These are phyloP conservation scores for Portevinia maculata DNA, from an alignment of 2,888 invertebrate species.

Conservation along the genomic window DNA sequence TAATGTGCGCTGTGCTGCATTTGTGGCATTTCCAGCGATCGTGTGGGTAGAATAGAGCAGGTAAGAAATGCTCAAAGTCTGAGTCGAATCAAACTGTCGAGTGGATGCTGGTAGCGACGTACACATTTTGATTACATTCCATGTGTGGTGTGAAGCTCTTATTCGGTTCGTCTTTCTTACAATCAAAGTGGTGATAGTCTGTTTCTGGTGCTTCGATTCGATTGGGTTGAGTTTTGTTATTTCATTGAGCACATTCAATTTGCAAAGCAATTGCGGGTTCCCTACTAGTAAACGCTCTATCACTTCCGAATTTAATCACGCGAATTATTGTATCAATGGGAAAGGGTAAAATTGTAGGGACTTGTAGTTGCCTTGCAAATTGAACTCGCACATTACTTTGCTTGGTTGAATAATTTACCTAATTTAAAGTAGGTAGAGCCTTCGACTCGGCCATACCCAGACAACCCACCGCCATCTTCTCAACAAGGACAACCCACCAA, in stretches of 20 bases:
- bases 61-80: conserved; percentile 1
- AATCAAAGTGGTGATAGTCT: not conserved
- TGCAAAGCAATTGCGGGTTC: conserved; percentile 4
- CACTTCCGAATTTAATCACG: too few relatives aligned
- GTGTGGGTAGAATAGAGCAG: conserved; percentile 5
- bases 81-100: too few relatives aligned
- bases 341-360: too few relatives aligned
- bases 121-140: conserved; percentile 9
- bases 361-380: too few relatives aligned
- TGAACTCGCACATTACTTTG: too few relatives aligned
- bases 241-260: conserved; percentile 20
- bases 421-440: too few relatives aligned
- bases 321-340: too few relatives aligned
- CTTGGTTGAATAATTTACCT: too few relatives aligned
- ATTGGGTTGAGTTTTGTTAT: conserved; percentile 8
- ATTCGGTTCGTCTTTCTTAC: conserved; percentile 4
- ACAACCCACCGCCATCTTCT: too few relatives aligned
- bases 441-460: too few relatives aligned
- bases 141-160: not conserved
- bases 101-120: not conserved
- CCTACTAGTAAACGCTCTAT: too few relatives aligned
- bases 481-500: too few relatives aligned
- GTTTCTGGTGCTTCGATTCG: conserved; percentile 1
- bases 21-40: conserved; percentile 1
- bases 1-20: conserved; percentile 12